Conservation (phyloP, 1,140 invertebrate species). For the Dermatophagoides farinae region DNA sequence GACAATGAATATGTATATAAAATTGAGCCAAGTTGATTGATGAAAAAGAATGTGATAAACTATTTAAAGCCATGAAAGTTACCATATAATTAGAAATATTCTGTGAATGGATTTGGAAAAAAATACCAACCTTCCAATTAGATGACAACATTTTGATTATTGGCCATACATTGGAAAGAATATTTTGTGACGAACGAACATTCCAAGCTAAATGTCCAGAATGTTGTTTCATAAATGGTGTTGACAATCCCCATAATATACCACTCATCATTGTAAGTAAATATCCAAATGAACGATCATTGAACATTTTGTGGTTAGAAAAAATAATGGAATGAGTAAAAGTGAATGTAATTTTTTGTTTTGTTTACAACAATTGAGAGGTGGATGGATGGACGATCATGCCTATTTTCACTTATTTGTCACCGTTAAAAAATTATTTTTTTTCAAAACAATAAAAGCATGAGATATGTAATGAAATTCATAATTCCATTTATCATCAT, state of each 20-base stretch:
- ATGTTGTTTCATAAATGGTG: constrained; percentile 3
- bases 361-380: too few species aligned
- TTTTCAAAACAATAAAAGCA: too few species aligned
- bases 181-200: neutral
- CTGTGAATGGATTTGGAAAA: neutral
- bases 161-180: neutral
- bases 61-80: neutral
- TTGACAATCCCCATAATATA: constrained; percentile 5
- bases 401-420: too few species aligned
- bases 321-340: too few species aligned
- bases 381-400: too few species aligned
- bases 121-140: constrained; percentile 6
- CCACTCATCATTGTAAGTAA: neutral
- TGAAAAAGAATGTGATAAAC: neutral
- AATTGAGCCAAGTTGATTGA: constrained; percentile 8
- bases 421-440: too few species aligned
- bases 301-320: too few species aligned
- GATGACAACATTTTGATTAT: neutral
- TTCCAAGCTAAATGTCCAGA: neutral
- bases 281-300: neutral
- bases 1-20: neutral
- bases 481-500: too few species aligned
- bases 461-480: too few species aligned
- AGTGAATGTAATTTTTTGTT: too few species aligned
- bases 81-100: neutral